These are phyloP conservation scores for Ondatra zibethicus DNA, from an alignment of 2,113 vertebrate species.

Conservation along the genomic window DNA sequence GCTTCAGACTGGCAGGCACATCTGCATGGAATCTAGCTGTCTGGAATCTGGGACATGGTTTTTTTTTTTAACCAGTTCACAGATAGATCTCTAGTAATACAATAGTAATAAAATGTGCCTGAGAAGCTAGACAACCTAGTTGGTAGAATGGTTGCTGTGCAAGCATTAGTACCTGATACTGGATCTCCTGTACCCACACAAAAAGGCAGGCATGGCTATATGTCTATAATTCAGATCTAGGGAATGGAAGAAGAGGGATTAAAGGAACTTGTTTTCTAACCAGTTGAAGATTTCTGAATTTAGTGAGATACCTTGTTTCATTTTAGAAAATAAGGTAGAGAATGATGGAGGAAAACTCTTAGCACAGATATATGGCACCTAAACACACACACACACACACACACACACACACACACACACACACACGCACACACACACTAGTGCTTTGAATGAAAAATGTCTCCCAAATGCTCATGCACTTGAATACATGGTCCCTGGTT, in stretches of 20 bases:
- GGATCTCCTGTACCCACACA: neutral
- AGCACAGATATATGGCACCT: neutral
- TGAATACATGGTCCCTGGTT: neutral
- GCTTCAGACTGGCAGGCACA: neutral
- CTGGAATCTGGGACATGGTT: neutral
- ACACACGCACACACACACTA: neutral
- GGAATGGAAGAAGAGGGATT: neutral
- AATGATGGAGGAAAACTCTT: neutral
- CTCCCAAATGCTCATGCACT: neutral
- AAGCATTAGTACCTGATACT: neutral
- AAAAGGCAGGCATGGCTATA: no score
- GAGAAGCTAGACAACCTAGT: neutral
- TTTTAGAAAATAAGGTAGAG: neutral
- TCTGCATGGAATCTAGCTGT: neutral
- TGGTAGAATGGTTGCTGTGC: neutral
- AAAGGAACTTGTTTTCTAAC: neutral
- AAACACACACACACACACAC: neutral
- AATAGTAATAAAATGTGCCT: neutral
- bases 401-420: neutral
- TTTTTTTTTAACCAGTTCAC: neutral
- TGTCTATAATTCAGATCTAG: neutral
- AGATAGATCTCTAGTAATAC: neutral
- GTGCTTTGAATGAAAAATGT: neutral
- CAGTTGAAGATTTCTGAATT: neutral
- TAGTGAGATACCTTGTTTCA: neutral